Evolutionary conservation across 1,140 invertebrate genomes (phyloP).

Genomic region (Rhizoglyphus robini): DNA sequence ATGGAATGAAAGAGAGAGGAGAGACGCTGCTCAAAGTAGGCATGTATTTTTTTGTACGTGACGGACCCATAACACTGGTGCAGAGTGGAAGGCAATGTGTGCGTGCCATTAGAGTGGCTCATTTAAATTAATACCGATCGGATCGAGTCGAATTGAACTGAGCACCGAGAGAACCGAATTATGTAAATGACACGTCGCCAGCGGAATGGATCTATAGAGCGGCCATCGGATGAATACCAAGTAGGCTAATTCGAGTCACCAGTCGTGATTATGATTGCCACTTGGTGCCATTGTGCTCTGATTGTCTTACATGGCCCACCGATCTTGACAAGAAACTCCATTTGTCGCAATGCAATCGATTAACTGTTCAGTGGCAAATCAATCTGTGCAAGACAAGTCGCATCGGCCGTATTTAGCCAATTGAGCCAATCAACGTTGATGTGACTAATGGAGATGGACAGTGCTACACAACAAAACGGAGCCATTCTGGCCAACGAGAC

Average conservation of each 20-base stretch:
- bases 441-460: no score
- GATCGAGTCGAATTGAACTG: neutral
- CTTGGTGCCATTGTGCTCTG: neutral
- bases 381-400: neutral
- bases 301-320: neutral
- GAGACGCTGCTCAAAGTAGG: no score
- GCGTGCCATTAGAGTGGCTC: neutral
- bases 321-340: neutral
- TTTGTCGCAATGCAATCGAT: conserved; percentile 2
- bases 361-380: neutral
- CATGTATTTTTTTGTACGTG: no score
- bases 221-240: neutral
- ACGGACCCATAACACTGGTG: no score
- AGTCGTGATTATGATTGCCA: neutral
- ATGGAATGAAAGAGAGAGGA: no score
- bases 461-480: no score
- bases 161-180: neutral
- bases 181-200: neutral
- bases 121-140: neutral
- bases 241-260: neutral
- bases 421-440: no score
- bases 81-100: no score
- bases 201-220: neutral
- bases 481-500: neutral
- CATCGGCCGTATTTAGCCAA: neutral